These are phyloP conservation scores for Zaprionus davidi DNA, from an alignment of 1,140 invertebrate genomes.

Conservation along the genomic window DNA sequence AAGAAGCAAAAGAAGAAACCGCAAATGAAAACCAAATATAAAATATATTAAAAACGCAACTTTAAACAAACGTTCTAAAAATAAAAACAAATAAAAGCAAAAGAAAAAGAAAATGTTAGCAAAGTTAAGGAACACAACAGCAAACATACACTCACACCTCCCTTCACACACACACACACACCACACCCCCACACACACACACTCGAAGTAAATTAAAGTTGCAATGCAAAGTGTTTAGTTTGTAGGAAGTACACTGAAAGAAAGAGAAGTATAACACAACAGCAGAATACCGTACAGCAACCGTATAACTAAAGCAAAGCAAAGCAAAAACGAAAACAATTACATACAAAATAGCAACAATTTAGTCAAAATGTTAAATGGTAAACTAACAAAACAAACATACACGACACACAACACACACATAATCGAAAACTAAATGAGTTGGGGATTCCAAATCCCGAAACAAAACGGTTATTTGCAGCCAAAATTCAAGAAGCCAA, in stretches of 20 bases:
- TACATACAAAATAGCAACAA: conserved; percentile 68
- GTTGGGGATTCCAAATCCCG: conserved; percentile 39
- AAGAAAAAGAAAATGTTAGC: conserved; percentile 59
- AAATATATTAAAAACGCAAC: conserved; percentile 55
- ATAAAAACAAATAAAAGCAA: conserved; percentile 39
- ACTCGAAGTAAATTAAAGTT: conserved; percentile 54
- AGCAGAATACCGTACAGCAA: conserved; percentile 41
- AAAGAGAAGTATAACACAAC: conserved; percentile 41
- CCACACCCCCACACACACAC: conserved; percentile 49
- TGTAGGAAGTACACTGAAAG: conserved; percentile 72
- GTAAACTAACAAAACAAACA: conserved; percentile 51
- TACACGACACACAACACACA: conserved; percentile 28
- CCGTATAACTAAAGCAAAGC: conserved; percentile 44
- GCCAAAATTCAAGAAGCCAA: conserved; percentile 32
- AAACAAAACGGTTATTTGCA: conserved; percentile 35
- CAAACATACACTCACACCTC: conserved; percentile 41
- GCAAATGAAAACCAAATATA: conserved; percentile 39
- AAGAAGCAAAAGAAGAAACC: conserved; percentile 25
- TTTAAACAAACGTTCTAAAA: conserved; percentile 53
- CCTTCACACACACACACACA: conserved; percentile 35
- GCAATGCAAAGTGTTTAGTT: conserved; percentile 75
- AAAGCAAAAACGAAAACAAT: conserved; percentile 39
- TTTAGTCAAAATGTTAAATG: conserved; percentile 81
- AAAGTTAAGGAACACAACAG: conserved; percentile 62
- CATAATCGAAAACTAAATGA: conserved; percentile 36